Conservation (phyloP, 2,888 invertebrate genomes). For the Archips crataeganus region DNA sequence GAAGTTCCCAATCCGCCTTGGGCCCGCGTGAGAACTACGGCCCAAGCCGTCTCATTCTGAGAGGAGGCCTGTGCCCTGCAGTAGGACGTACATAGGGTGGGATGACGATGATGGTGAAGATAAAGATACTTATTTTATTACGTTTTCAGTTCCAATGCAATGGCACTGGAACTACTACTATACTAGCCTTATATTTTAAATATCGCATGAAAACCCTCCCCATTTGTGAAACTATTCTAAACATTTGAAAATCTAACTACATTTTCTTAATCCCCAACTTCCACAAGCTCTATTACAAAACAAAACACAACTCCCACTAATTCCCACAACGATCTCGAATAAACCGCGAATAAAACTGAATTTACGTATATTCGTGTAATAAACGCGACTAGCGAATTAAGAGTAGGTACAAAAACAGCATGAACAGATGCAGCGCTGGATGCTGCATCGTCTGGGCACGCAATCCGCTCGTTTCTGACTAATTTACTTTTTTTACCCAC, state of each 20-base stretch:
- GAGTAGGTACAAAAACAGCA: conserved; percentile 8
- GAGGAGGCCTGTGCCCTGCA: too few species aligned
- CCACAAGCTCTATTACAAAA: not conserved
- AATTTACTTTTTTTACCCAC: conserved; percentile 29
- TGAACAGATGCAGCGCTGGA: conserved; percentile 22
- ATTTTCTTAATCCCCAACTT: not conserved
- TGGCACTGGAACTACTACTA: too few species aligned
- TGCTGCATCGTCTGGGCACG: conserved; percentile 18
- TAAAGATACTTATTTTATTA: too few species aligned
- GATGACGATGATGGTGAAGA: too few species aligned
- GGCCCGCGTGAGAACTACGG: too few species aligned
- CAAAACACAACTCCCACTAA: not conserved
- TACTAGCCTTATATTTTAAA: too few species aligned
- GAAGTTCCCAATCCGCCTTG: too few species aligned
- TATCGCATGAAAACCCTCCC: not conserved
- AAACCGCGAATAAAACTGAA: not conserved
- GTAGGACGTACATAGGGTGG: too few species aligned
- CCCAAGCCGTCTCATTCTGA: too few species aligned
- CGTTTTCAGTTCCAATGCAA: too few species aligned
- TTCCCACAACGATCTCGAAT: not conserved
- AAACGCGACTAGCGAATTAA: conserved; percentile 1
- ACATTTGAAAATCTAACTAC: not conserved
- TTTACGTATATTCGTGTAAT: conserved; percentile 6
- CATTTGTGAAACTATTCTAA: not conserved
- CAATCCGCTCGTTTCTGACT: conserved; percentile 32